phyloP scores from a whole-genome alignment of 2,113 vertebrate genomes.

The Syngnathus floridae region DNA sequence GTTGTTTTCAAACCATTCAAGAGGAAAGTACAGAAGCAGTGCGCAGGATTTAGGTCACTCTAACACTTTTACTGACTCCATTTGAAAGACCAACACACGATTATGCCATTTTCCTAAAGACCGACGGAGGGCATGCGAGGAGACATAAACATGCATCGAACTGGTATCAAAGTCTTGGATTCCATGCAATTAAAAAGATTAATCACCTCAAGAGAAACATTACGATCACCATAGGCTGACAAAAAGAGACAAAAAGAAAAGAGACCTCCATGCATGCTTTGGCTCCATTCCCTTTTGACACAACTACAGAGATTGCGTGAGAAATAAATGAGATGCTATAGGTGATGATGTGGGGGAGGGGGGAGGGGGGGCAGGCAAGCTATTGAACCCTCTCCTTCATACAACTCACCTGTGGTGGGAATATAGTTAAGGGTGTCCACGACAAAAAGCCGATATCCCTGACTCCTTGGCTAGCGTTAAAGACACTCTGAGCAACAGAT shows the following conservation, averaged over 20 bases:
- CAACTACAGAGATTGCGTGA: constrained; percentile 38
- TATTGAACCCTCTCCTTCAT: constrained; percentile 68
- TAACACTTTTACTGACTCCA: background rate
- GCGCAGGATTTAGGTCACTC: background rate
- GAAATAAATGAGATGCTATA: constrained; percentile 43
- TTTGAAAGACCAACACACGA: constrained; percentile 8
- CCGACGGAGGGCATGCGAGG: constrained; percentile 48
- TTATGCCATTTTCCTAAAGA: constrained; percentile 15
- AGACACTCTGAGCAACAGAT: constrained; percentile 94
- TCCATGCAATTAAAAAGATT: constrained; percentile 45
- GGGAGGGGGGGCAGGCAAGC: constrained; percentile 48
- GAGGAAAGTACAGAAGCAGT: background rate
- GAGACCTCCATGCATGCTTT: constrained; percentile 61
- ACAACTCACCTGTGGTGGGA: constrained; percentile 87
- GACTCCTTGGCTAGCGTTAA: constrained; percentile 98
- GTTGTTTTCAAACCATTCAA: background rate
- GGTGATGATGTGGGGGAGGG: too few species aligned
- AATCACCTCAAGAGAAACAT: constrained; percentile 7
- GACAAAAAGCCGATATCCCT: constrained; percentile 94
- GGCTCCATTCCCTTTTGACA: constrained; percentile 14
- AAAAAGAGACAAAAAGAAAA: constrained; percentile 8
- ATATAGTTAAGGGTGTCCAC: constrained; percentile 92
- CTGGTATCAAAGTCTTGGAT: constrained; percentile 20
- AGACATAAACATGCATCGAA: constrained; percentile 54
- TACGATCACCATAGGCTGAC: background rate